phyloP scores from a whole-genome alignment of 2,888 invertebrate species.

The Agrotis exclamationis region DNA sequence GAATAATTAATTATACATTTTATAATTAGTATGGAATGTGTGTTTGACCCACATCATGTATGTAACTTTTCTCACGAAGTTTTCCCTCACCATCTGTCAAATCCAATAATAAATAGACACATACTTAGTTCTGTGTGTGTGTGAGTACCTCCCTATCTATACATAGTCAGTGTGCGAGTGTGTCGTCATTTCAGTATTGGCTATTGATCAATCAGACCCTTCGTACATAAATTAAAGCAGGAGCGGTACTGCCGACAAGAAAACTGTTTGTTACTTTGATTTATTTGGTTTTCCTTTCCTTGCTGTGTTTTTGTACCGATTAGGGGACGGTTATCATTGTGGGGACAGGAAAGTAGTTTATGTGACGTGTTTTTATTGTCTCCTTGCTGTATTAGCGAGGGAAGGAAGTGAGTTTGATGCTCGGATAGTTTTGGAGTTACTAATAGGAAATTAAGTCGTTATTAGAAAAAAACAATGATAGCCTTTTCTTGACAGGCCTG shows the following conservation, averaged over 20 bases:
- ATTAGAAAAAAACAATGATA: neutral
- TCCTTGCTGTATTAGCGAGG: neutral
- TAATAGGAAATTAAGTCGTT: neutral
- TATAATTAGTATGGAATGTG: no score
- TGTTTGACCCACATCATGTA: no score
- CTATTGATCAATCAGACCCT: constrained; percentile 76
- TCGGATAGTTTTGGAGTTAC: neutral
- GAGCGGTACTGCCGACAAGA: constrained; percentile 25
- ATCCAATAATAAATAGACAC: constrained; percentile 15
- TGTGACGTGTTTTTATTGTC: constrained; percentile 8
- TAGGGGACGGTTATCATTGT: constrained; percentile 13
- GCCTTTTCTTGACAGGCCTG: no score
- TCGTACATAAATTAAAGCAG: constrained; percentile 67
- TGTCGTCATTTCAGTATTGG: constrained; percentile 55
- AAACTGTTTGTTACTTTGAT: constrained; percentile 52
- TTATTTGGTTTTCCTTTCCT: constrained; percentile 46
- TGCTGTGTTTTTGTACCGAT: constrained; percentile 4
- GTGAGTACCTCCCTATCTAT: neutral
- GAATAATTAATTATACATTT: no score
- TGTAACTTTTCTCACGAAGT: constrained; percentile 12
- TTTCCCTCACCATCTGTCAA: constrained; percentile 35
- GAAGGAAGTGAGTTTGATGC: neutral
- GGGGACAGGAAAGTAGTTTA: neutral
- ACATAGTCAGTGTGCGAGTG: constrained; percentile 6
- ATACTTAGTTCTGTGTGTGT: constrained; percentile 2